Percentiles rank a stretch among this genome's conserved stretches.
Conservation (phyloP, 2,113 vertebrate genomes). For the Tragelaphus strepsiceros region DNA sequence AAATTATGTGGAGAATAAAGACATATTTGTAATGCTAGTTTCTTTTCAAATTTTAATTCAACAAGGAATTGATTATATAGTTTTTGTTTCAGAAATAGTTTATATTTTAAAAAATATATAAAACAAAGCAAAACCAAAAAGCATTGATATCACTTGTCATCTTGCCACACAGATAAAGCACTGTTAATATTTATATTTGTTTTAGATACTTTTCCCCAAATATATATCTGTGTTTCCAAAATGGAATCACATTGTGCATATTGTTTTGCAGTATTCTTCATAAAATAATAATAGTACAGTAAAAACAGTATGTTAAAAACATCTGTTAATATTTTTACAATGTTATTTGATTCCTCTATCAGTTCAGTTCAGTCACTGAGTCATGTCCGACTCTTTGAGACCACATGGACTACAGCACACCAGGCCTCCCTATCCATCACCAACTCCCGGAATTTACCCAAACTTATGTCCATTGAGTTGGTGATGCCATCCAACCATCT, state of each 20-base stretch:
- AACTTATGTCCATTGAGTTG: accelerated
- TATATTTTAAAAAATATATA: background rate
- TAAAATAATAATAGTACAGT: too few relatives aligned
- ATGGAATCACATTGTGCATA: background rate
- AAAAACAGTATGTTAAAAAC: background rate
- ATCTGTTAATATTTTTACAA: background rate
- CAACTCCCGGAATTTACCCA: background rate
- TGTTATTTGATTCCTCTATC: background rate
- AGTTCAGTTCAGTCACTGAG: background rate
- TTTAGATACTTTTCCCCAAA: background rate
- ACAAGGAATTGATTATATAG: background rate
- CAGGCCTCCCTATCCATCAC: background rate
- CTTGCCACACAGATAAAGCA: background rate
- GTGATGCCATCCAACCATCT: background rate
- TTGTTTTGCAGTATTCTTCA: background rate
- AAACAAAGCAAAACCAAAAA: background rate
- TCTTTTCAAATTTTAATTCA: background rate
- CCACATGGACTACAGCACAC: background rate
- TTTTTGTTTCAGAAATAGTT: slow-evolving; percentile 6
- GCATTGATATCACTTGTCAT: background rate
- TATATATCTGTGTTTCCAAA: background rate
- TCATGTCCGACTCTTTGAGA: background rate
- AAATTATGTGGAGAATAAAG: background rate
- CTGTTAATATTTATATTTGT: background rate
- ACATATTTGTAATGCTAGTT: background rate